Percentiles rank a stretch among this genome's conserved stretches.
These are phyloP conservation scores for Daktulosphaira vitifoliae DNA, from an alignment of 1,140 invertebrate species.

Conservation along the genomic window DNA sequence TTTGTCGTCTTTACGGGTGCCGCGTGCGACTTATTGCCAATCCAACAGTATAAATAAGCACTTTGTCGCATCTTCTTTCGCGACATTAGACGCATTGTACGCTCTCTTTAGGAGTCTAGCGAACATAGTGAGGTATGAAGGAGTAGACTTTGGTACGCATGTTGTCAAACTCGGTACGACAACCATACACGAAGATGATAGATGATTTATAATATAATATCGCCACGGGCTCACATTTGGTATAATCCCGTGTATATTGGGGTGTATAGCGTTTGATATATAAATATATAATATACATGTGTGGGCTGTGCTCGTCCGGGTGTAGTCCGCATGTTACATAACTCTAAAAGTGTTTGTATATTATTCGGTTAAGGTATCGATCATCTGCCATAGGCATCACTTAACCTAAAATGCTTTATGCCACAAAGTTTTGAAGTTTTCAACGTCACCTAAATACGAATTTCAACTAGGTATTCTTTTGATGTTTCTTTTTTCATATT, in stretches of 20 bases:
- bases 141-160: neutral
- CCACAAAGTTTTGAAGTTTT: neutral
- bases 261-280: neutral
- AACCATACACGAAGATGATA: constrained; percentile 8
- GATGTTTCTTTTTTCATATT: too few species aligned
- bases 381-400: constrained; percentile 22
- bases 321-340: neutral
- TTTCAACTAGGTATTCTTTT: too few species aligned
- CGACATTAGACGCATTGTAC: constrained; percentile 17
- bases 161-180: neutral
- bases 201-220: constrained; percentile 15
- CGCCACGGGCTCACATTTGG: neutral
- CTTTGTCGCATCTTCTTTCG: constrained; percentile 10
- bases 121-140: neutral
- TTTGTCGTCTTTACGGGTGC: neutral
- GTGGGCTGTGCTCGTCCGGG: too few species aligned
- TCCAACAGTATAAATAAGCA: constrained; percentile 10
- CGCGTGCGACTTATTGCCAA: constrained; percentile 8
- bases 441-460: too few species aligned
- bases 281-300: too few species aligned
- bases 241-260: neutral
- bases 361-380: constrained; percentile 9
- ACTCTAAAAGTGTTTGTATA: neutral
- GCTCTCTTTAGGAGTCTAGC: neutral
- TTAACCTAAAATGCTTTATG: constrained; percentile 20